Conservation (phyloP, 2,113 vertebrate genomes). For the Pseudopodoces humilis region DNA sequence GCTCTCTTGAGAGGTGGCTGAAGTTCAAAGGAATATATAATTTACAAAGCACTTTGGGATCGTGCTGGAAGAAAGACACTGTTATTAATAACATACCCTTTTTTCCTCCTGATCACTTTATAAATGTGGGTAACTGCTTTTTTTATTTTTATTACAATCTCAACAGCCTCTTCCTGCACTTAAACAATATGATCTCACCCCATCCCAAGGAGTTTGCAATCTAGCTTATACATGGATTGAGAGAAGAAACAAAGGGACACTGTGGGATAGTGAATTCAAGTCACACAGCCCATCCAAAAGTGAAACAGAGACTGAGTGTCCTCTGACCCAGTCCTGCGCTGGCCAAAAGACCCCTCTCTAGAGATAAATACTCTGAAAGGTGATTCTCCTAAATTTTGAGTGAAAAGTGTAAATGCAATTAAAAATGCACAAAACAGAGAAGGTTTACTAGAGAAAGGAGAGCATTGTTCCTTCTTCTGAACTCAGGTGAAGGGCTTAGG, state of each 20-base stretch:
- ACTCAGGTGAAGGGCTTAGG: slow-evolving; percentile 34
- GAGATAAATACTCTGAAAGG: neutral
- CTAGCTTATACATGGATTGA: neutral
- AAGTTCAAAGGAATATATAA: slow-evolving; percentile 49
- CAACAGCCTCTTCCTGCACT: neutral
- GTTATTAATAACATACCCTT: slow-evolving; percentile 16
- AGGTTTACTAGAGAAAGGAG: slow-evolving; percentile 35
- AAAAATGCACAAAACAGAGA: neutral
- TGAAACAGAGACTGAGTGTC: neutral
- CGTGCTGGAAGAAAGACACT: neutral
- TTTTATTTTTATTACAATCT: neutral
- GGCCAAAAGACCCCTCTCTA: neutral
- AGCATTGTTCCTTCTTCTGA: slow-evolving; percentile 37
- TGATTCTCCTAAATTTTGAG: neutral
- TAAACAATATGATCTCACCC: neutral
- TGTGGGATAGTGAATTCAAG: neutral
- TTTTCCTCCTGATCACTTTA: slow-evolving; percentile 3
- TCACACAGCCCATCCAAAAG: neutral
- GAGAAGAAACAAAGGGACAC: neutral
- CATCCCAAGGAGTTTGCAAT: neutral
- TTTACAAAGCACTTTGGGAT: slow-evolving; percentile 56
- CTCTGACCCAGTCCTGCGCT: neutral
- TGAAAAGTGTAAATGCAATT: neutral
- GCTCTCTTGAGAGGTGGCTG: slow-evolving; percentile 54
- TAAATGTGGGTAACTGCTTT: neutral